Evolutionary conservation across 2,888 invertebrate species (phyloP), one percentile per base, ranked within the genome.

Genomic region (Linnaemya tessellans): DNA sequence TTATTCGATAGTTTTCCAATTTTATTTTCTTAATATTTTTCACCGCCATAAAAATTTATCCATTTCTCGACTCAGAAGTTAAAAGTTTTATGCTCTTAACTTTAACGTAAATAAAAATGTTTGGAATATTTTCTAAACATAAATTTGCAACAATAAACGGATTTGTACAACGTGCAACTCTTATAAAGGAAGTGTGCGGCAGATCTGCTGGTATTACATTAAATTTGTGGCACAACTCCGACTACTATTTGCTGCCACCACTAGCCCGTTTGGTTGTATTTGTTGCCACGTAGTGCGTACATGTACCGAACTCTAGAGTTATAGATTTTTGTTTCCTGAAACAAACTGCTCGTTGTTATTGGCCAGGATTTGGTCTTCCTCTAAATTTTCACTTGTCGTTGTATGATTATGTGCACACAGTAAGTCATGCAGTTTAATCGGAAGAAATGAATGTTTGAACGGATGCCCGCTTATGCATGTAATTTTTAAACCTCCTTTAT

Each of bases 301-400:
- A n/a, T 11, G 8, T 5, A 60, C 18, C 35, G 35, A 35, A n/a
- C 35, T 35, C 18, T 10, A 18, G 8, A 10, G 18, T 38, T 18
- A 38, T 60, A 35, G 35, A 2, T 11, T 15, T 46, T 46, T 30
- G 25, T n/a, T 46, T 65, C 65, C 65, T 30, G 65, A 4, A 30
- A 22, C 15, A 30, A 64, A 22, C 20, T 11, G 25, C n/a, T n/a
- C n/a, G n/a, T n/a, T n/a, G 25, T 65, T 65, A 22, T 49, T 65
- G 43, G 13, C n/a, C 22, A 15, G 10, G 5, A 5, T 46, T 46
- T 65, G 65, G 13, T 60, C 8, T 46, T 65, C 25, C 41, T 30
- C 3, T 46, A 0, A 30, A 65, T n/a, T n/a, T 25, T 30, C n/a
- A n/a, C n/a, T 43, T 22, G 43, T 25, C 20, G 22, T 22, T 41